phyloP scores from a whole-genome alignment of 2,797 vertebrate genomes.

The Heliangelus exortis region DNA sequence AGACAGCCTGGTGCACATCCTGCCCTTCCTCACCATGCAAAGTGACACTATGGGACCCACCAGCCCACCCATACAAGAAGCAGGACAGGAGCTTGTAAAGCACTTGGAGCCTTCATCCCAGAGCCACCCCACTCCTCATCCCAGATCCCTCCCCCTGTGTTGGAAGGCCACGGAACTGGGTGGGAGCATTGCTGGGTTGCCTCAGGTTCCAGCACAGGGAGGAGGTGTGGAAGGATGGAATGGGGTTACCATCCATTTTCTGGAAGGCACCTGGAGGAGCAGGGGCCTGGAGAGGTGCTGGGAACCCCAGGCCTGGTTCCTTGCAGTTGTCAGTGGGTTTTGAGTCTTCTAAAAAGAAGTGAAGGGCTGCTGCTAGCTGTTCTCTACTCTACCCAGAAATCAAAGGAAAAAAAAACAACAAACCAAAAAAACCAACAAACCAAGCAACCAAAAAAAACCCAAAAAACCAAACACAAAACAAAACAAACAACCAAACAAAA shows the following conservation, averaged over 20 bases:
- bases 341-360: background rate
- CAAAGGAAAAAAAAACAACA: background rate
- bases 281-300: background rate
- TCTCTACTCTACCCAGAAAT: background rate
- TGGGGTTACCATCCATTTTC: background rate
- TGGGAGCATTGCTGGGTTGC: background rate
- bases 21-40: background rate
- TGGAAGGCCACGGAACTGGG: background rate
- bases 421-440: too few species aligned
- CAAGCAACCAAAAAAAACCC: too few species aligned
- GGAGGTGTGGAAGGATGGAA: background rate
- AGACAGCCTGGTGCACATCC: slow-evolving; percentile 46
- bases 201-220: accelerated
- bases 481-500: too few species aligned
- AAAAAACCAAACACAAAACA: too few species aligned
- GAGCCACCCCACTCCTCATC: accelerated
- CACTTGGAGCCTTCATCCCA: background rate
- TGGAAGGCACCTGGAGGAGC: background rate
- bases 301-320: background rate
- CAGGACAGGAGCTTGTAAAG: background rate
- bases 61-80: slow-evolving; percentile 17
- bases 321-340: background rate
- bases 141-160: accelerated
- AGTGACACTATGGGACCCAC: background rate
- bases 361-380: background rate